These are phyloP conservation scores for Caenorhabditis briggsae DNA, from an alignment of 1,140 invertebrate species.

Conservation along the genomic window DNA sequence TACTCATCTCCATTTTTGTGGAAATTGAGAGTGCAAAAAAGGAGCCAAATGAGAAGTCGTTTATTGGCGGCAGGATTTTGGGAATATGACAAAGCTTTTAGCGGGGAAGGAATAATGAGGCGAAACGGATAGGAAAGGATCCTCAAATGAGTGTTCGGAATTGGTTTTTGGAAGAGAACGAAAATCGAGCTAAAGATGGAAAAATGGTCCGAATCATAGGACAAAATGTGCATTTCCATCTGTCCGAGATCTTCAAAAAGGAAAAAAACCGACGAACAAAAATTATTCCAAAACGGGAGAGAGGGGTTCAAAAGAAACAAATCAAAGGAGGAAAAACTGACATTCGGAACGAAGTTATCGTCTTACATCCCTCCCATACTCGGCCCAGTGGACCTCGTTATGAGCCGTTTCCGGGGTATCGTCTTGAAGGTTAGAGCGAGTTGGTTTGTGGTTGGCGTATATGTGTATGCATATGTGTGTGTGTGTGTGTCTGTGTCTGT, in stretches of 20 bases:
- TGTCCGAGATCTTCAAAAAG: background rate
- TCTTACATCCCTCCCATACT: background rate
- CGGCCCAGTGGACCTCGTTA: slow-evolving; percentile 19
- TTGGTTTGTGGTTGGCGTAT: slow-evolving; percentile 33
- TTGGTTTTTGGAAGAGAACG: no score
- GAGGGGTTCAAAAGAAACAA: slow-evolving; percentile 23
- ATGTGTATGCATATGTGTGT: background rate
- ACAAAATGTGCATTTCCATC: background rate
- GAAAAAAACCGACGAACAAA: background rate
- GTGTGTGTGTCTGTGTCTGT: slow-evolving; percentile 12
- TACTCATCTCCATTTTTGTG: no score
- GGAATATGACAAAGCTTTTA: no score
- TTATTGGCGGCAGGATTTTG: no score
- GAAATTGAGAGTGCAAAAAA: background rate
- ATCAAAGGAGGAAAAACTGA: slow-evolving; percentile 4
- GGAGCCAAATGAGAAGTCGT: background rate
- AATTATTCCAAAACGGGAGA: background rate
- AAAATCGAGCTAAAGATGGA: no score
- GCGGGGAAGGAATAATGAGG: no score
- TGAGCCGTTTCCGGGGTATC: slow-evolving; percentile 51
- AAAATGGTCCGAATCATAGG: no score
- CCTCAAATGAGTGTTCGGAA: no score
- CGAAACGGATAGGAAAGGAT: no score
- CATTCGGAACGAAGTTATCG: slow-evolving; percentile 49
- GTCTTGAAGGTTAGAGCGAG: background rate